Evolutionary conservation across 64 coral and sea anemone genomes (phyloP).

Genomic region (Montipora capricornis): DNA sequence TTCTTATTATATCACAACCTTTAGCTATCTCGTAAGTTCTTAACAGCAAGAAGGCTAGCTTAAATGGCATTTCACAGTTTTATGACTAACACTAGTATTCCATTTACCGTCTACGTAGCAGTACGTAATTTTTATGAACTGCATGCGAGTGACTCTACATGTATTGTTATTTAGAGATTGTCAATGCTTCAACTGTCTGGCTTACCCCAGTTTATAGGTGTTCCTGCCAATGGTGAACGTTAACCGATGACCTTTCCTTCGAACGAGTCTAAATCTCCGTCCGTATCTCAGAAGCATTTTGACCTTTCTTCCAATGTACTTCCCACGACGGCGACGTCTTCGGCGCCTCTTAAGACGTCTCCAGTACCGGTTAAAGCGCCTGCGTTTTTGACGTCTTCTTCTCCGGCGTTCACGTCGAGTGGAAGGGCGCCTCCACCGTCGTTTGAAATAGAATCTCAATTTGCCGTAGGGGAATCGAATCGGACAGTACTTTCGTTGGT

Average conservation of each 20-base stretch:
- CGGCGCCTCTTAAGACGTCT: background rate
- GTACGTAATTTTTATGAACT: too few species aligned
- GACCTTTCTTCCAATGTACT: background rate
- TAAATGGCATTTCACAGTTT: too few species aligned
- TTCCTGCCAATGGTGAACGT: background rate
- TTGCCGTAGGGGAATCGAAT: constrained; percentile 20
- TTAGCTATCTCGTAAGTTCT: too few species aligned
- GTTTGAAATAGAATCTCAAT: background rate
- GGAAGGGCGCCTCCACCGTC: constrained; percentile 6
- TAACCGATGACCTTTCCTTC: background rate
- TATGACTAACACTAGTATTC: too few species aligned
- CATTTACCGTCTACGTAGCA: too few species aligned
- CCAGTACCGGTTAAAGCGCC: background rate
- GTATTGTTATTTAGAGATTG: too few species aligned
- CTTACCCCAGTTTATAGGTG: constrained; percentile 19
- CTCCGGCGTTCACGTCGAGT: constrained; percentile 15
- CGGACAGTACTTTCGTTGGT: background rate
- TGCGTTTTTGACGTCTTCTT: constrained; percentile 26
- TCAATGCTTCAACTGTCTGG: too few species aligned
- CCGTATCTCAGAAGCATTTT: background rate
- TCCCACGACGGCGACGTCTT: background rate
- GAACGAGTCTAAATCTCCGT: background rate
- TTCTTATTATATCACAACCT: too few species aligned
- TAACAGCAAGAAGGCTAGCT: too few species aligned
- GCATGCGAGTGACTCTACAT: too few species aligned